Conservation (phyloP, 2,113 vertebrate species). For the Elachura formosa region DNA sequence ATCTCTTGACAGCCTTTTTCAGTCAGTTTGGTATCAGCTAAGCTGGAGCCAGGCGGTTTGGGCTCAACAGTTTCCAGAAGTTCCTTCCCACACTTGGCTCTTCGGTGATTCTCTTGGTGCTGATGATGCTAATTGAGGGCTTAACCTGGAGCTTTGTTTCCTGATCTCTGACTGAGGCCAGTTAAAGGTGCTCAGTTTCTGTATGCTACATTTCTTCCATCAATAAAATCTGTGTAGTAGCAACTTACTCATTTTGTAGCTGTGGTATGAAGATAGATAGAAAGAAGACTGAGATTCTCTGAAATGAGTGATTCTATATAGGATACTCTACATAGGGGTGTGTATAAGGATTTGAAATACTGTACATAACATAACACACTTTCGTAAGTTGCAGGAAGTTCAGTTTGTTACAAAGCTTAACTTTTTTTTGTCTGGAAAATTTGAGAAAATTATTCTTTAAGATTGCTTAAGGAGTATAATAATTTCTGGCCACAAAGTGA, state of each 20-base stretch:
- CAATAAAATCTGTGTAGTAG: background rate
- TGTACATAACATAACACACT: fast-evolving
- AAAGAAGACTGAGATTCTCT: background rate
- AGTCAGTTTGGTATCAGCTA: background rate
- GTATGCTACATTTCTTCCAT: background rate
- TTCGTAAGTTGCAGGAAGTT: background rate
- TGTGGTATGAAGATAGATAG: background rate
- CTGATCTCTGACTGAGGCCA: background rate
- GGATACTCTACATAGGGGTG: background rate
- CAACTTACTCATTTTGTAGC: background rate
- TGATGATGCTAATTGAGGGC: background rate
- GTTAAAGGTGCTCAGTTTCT: background rate
- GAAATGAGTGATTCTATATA: background rate
- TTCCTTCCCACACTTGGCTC: background rate
- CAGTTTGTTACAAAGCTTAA: background rate
- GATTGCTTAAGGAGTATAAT: background rate
- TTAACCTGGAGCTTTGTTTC: background rate
- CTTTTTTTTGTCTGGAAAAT: background rate
- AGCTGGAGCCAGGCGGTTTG: background rate
- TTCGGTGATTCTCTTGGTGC: background rate
- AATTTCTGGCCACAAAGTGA: background rate
- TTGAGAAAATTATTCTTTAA: background rate
- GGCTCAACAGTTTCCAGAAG: background rate
- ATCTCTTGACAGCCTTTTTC: background rate
- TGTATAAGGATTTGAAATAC: background rate